These are phyloP conservation scores for Pyrgus malvae DNA, from an alignment of 2,888 invertebrate species.

Conservation along the genomic window DNA sequence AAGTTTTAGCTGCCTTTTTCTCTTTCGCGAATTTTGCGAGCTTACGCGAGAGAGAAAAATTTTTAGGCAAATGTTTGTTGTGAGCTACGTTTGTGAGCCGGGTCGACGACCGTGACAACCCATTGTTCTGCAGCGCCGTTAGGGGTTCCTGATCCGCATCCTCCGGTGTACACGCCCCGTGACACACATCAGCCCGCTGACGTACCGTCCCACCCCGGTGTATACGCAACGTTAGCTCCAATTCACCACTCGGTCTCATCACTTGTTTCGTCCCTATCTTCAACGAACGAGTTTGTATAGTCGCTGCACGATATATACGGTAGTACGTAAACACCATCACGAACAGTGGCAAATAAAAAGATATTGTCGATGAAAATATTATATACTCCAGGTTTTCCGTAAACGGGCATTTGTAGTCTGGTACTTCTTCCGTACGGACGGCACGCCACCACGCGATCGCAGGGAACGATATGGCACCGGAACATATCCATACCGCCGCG, in stretches of 20 bases:
- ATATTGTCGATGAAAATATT: conserved; percentile 98
- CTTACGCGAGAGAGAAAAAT: conserved; percentile 95
- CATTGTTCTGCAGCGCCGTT: conserved; percentile 90
- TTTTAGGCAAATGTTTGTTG: conserved; percentile 87
- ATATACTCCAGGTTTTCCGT: conserved; percentile 98
- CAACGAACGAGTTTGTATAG: conserved; percentile 94
- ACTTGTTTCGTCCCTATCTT: conserved; percentile 96
- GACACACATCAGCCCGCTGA: conserved; percentile 78
- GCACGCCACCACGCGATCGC: conserved; percentile 98
- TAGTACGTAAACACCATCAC: conserved; percentile 99
- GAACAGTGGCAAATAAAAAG: conserved; percentile 97
- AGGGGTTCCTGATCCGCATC: conserved; percentile 87
- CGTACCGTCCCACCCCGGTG: conserved; percentile 93
- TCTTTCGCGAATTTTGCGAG: conserved; percentile 98
- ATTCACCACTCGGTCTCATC: conserved; percentile 91
- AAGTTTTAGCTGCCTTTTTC: conserved; percentile 98
- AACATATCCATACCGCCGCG: conserved; percentile 97
- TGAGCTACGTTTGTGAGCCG: conserved; percentile 83
- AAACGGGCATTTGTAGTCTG: conserved; percentile 94
- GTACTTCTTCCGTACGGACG: conserved; percentile 90
- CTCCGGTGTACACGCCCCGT: conserved; percentile 84
- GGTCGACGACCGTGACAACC: conserved; percentile 86
- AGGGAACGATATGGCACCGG: conserved; percentile 98
- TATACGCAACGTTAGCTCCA: conserved; percentile 94
- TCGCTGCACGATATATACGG: conserved; percentile 96